A percentile compares a stretch with the other conserved stretches of the same genome.
Conservation (phyloP, 2,888 invertebrate genomes). For the Meiosimyza decipiens region DNA sequence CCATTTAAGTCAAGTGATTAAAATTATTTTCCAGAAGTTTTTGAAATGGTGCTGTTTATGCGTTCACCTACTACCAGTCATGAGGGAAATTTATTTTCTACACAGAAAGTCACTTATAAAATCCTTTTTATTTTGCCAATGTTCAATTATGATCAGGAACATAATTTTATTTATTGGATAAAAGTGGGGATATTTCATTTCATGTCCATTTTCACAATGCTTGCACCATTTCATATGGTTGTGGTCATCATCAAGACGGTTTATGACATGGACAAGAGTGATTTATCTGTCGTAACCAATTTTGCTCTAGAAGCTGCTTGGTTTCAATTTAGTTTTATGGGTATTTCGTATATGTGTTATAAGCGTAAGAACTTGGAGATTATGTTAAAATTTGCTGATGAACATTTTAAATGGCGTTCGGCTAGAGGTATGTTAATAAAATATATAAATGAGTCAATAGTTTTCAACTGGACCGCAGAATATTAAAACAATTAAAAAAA, state of each 20-base stretch:
- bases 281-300: not conserved
- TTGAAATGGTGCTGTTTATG: not conserved
- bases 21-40: not conserved
- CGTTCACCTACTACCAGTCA: not conserved
- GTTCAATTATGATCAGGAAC: too few relatives aligned
- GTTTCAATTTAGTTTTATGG: slow-evolving; percentile 12
- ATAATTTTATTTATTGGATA: too few relatives aligned
- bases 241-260: not conserved
- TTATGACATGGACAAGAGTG: slow-evolving; percentile 13
- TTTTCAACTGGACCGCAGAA: too few relatives aligned
- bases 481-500: too few relatives aligned
- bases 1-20: too few relatives aligned
- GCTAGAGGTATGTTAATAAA: slow-evolving; percentile 2
- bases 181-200: not conserved
- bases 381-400: not conserved
- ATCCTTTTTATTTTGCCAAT: slow-evolving; percentile 10
- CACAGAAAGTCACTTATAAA: not conserved
- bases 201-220: not conserved
- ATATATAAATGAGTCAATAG: too few relatives aligned
- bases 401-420: slow-evolving; percentile 14
- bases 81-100: slow-evolving; percentile 1
- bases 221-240: slow-evolving; percentile 8
- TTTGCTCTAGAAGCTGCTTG: slow-evolving; percentile 8
- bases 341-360: not conserved
- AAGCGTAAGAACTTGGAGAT: not conserved